These are phyloP conservation scores for Ditylenchus weischeri DNA, from an alignment of 2,888 invertebrate species.

Conservation along the genomic window DNA sequence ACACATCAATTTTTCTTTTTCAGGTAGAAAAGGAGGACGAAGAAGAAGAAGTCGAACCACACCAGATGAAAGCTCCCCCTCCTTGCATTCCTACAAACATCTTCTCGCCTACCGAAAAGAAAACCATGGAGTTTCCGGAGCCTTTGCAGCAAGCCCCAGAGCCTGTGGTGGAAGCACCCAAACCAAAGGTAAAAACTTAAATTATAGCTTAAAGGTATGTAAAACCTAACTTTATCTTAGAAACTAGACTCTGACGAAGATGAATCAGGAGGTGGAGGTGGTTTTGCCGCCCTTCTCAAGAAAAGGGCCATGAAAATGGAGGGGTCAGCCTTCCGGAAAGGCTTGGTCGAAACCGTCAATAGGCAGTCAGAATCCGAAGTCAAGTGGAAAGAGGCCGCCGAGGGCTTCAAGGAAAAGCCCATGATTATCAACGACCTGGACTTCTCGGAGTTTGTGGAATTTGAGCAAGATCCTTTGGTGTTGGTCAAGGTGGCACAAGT, in stretches of 20 bases:
- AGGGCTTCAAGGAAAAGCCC: conserved; percentile 60
- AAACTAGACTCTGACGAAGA: conserved; percentile 33
- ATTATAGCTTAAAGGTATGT: neutral
- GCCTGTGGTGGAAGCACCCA: conserved; percentile 37
- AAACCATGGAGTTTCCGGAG: conserved; percentile 54
- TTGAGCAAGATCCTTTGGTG: conserved; percentile 64
- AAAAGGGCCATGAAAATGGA: conserved; percentile 52
- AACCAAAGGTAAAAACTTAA: conserved; percentile 29
- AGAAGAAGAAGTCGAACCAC: conserved; percentile 20
- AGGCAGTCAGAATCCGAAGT: conserved; percentile 37
- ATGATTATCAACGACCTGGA: conserved; percentile 86
- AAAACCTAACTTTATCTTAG: conserved; percentile 10
- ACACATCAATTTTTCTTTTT: neutral
- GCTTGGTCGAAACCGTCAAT: conserved; percentile 30
- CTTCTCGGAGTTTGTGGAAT: conserved; percentile 91
- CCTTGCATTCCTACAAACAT: conserved; percentile 51
- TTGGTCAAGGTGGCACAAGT: conserved; percentile 39
- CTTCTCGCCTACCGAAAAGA: conserved; percentile 56
- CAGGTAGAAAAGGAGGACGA: conserved; percentile 2
- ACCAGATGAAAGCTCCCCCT: conserved; percentile 51
- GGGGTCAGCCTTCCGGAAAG: conserved; percentile 59
- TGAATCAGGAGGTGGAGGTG: conserved; percentile 39
- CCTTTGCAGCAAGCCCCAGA: conserved; percentile 22
- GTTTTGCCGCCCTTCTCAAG: conserved; percentile 53
- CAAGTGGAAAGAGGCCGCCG: conserved; percentile 49